phyloP scores from a whole-genome alignment of 2,797 vertebrate species.

The Epinephelus coioides region DNA sequence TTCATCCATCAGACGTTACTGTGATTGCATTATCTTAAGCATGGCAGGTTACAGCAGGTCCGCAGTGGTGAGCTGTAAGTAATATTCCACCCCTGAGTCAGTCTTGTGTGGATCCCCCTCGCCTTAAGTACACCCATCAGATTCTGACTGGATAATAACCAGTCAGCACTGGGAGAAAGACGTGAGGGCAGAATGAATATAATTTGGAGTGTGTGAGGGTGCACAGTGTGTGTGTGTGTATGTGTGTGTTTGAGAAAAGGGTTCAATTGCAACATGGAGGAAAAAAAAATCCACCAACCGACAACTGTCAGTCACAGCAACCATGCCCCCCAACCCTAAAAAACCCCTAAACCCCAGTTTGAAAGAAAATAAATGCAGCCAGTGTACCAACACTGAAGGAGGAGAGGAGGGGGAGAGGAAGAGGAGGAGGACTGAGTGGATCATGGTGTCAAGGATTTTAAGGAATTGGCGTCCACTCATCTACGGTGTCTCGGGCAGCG shows the following conservation, averaged over 20 bases:
- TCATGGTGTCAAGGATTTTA: conserved; percentile 88
- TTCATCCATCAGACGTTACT: too few relatives aligned
- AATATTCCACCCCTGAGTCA: conserved; percentile 49
- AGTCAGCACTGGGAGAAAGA: conserved; percentile 59
- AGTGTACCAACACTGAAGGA: conserved; percentile 23
- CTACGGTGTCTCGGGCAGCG: conserved; percentile 91
- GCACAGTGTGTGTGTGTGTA: conserved; percentile 5
- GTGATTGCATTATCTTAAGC: background rate
- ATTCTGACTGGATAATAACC: conserved; percentile 71
- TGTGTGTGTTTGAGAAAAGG: conserved; percentile 23
- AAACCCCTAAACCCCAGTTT: conserved; percentile 37
- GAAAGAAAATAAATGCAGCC: conserved; percentile 41
- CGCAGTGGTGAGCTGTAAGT: conserved; percentile 11
- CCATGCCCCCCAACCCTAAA: background rate
- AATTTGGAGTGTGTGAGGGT: conserved; percentile 44
- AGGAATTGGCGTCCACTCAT: conserved; percentile 93
- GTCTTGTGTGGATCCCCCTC: conserved; percentile 34
- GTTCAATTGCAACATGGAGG: conserved; percentile 20
- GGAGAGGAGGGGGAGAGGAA: background rate
- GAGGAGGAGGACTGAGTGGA: conserved; percentile 75
- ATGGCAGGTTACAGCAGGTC: background rate
- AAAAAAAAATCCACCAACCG: conserved; percentile 46
- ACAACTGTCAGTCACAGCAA: conserved; percentile 68
- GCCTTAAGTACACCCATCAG: conserved; percentile 63
- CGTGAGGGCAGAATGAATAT: conserved; percentile 71